Evolutionary conservation across 2,113 vertebrate genomes (phyloP), one percentile per base, ranked within the genome.

Genomic region (Oryzias melastigma): DNA sequence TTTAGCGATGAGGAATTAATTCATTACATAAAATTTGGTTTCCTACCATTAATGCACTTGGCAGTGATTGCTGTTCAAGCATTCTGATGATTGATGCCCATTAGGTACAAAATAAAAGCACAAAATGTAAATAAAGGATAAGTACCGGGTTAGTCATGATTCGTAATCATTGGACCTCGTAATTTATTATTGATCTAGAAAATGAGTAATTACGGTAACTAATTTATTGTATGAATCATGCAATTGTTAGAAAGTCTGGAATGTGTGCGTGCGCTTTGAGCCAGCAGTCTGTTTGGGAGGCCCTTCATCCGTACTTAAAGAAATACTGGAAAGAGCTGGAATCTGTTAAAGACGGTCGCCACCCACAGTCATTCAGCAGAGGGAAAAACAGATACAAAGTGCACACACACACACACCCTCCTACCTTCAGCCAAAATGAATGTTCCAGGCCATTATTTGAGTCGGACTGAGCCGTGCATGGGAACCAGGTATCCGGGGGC

Each of bases 391-490:
- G 14, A 63, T 58, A 61, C 42, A 57, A 16, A 6, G 14, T n/a
- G 19, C 8, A 52, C 48, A 52, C 29, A 18, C 17, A 50, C 16
- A 57, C 20, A 27, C 10, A n/a, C 5, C n/a, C n/a, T 5, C 18
- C 1, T 87, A 96, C 96, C 92, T 95, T 93, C 1, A 98, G 92
- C 96, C 95, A 97, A 43, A 80, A 77, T 50, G 82, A 58, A 62
- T 87, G 80, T 55, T 93, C 86, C 47, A 85, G 68, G 5, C 85
- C 65, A 55, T 84, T 91, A 66, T 73, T 69, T 16, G 47, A 54
- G 25, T 88, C 77, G 5, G 82, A 67, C 58, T 54, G 87, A 53
- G 87, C 76, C 17, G 85, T 77, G 55, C 95, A 97, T 5, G 95
- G 95, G 75, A 93, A 94, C 96, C 95, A 98, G 62, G 93, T 90